Evolutionary conservation across 2,113 vertebrate species (phyloP).

Genomic region (Pedetes capensis): DNA sequence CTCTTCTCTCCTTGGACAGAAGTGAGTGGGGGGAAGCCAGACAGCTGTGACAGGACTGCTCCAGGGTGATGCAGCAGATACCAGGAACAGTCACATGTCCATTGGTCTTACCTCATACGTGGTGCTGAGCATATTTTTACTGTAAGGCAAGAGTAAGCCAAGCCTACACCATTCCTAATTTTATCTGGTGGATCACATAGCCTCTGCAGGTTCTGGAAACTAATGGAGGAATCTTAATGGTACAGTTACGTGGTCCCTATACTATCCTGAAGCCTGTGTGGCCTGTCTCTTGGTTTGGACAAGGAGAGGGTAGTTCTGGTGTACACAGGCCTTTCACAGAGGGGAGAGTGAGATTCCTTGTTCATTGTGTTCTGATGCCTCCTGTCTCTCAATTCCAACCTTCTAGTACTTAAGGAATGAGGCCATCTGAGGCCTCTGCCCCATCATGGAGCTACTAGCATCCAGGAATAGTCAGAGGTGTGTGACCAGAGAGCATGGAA

Average conservation of each 20-base stretch:
- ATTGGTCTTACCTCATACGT: background rate
- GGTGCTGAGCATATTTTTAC: constrained; percentile 44
- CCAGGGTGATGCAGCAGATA: background rate
- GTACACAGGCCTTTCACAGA: background rate
- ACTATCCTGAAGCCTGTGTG: background rate
- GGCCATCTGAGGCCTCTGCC: background rate
- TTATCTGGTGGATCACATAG: background rate
- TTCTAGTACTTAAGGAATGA: background rate
- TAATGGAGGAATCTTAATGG: background rate
- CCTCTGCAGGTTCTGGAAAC: background rate
- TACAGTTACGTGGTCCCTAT: background rate
- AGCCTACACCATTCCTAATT: constrained; percentile 36
- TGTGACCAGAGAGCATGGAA: background rate
- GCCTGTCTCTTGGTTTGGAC: background rate
- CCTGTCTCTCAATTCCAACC: background rate
- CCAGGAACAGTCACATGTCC: constrained; percentile 9
- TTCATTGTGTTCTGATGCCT: background rate
- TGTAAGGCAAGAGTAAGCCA: constrained; percentile 18
- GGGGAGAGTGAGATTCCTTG: background rate
- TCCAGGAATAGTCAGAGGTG: background rate
- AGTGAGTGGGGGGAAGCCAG: background rate
- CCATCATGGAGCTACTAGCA: rapidly evolving
- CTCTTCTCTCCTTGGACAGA: background rate
- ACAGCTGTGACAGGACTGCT: background rate
- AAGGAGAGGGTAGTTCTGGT: background rate